phyloP scores from a whole-genome alignment of 1,140 invertebrate species.

The Coptotermes formosanus region DNA sequence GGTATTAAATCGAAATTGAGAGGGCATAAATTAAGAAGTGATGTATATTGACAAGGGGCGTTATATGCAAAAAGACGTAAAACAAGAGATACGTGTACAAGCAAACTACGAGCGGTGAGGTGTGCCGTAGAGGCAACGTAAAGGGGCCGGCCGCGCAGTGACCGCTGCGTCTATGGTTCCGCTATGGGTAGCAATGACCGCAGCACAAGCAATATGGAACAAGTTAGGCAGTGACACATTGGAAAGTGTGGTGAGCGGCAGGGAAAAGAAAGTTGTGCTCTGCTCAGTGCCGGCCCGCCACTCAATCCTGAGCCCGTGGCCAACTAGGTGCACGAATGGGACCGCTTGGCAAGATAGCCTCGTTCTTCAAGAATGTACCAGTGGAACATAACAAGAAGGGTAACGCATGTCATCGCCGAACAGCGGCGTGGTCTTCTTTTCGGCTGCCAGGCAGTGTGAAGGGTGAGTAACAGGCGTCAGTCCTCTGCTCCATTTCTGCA shows the following conservation, averaged over 20 bases:
- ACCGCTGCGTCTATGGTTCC: no score
- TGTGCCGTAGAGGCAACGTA: no score
- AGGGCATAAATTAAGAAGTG: no score
- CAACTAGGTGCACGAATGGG: conserved; percentile 43
- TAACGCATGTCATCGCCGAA: not conserved
- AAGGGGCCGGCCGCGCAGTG: no score
- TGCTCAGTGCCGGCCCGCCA: not conserved
- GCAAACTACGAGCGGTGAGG: no score
- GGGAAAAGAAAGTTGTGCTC: not conserved
- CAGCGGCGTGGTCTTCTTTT: not conserved
- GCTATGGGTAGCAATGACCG: no score
- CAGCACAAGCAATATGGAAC: not conserved
- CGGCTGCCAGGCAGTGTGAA: not conserved
- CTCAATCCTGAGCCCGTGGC: conserved; percentile 29
- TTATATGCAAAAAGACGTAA: no score
- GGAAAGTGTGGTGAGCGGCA: not conserved
- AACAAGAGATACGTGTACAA: no score
- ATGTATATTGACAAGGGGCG: no score
- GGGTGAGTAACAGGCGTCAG: not conserved
- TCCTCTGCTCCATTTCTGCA: no score
- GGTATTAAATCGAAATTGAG: no score
- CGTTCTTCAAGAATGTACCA: conserved; percentile 41
- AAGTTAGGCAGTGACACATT: not conserved
- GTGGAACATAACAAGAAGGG: conserved; percentile 41
- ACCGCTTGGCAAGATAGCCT: conserved; percentile 40